Base-by-base conservation (phyloP, 2,888 invertebrate genomes). In the Troides helena region DNA sequence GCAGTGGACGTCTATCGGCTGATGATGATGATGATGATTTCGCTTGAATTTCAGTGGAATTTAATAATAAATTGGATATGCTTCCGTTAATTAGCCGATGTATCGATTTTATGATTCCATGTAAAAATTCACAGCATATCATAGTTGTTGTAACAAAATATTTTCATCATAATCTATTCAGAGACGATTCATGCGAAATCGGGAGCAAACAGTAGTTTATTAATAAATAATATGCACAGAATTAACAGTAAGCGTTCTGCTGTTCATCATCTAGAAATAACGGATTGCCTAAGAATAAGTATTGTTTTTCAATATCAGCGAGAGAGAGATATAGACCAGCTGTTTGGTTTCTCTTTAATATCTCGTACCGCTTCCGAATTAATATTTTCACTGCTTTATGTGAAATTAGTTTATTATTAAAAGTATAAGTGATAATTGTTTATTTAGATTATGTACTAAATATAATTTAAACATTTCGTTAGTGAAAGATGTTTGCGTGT, bases 221-320 rank as follows among this genome's bases (percentile, higher is more conserved):
- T 17, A 50, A 50, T 50, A 50, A 50, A 50, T 50, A 57, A 17
- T 65, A 65, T 59, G 58, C 65, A 25, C 30, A 46, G 59, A 50
- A 59, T 65, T 59, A 65, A 59, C 65, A 59, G 59, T n/a, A 60
- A 60, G 50, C 25, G 61, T 60, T 60, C 66, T 60, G 66, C 62
- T 67, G 57, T 62, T 67, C 67, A 67, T 67, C 61, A 67, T 67
- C 56, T 43, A 25, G n/a, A 67, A 67, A 67, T 62, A 62, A 57
- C 61, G 53, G 36, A 63, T 39, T 58, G 50, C 30, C 64, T 68
- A 68, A 68, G 64, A 68, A 68, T 68, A 68, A 64, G 30, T 36
- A 46, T 64, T 59, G 59, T 64, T 63, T 59, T 68, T 68, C 62
- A 57, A 57, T 66, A 46, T 68, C 39, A 58, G 50, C 18, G 53